phyloP scores from a whole-genome alignment of 2,113 vertebrate genomes.

The Vulpes ferrilata region DNA sequence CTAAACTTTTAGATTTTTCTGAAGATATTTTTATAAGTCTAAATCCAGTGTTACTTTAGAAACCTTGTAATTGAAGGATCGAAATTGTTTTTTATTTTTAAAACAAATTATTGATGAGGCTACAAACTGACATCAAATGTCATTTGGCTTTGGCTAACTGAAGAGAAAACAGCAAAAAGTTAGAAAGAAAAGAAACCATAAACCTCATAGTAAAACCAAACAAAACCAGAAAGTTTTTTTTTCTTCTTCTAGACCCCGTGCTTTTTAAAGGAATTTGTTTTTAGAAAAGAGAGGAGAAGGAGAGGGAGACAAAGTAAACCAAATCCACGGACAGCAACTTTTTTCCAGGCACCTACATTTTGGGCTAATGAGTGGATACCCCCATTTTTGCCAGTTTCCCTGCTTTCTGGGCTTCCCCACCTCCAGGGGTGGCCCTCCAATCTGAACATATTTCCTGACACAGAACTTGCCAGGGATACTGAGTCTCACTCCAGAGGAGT shows the following conservation, averaged over 20 bases:
- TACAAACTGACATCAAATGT: neutral
- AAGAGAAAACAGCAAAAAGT: constrained; percentile 27
- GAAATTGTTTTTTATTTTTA: constrained; percentile 30
- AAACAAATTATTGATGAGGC: neutral
- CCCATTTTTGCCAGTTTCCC: neutral
- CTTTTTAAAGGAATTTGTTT: constrained; percentile 38
- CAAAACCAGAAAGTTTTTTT: neutral
- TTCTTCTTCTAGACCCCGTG: neutral
- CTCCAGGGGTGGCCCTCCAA: neutral
- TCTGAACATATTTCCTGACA: neutral
- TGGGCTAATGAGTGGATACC: neutral
- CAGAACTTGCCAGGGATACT: neutral
- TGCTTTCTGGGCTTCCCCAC: neutral
- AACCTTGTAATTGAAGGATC: constrained; percentile 4
- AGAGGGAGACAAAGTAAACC: neutral
- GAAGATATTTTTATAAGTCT: neutral
- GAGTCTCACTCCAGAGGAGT: neutral
- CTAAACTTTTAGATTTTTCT: neutral
- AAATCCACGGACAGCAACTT: neutral
- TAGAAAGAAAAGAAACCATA: neutral
- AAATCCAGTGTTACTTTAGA: constrained; percentile 45
- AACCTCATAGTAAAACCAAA: constrained; percentile 20
- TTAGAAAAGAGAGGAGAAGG: neutral
- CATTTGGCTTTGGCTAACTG: neutral
- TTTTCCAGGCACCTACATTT: neutral